Evolutionary conservation across 1,140 invertebrate genomes (phyloP), one percentile per base, ranked within the genome.

Genomic region (Rhizoglyphus robini): DNA sequence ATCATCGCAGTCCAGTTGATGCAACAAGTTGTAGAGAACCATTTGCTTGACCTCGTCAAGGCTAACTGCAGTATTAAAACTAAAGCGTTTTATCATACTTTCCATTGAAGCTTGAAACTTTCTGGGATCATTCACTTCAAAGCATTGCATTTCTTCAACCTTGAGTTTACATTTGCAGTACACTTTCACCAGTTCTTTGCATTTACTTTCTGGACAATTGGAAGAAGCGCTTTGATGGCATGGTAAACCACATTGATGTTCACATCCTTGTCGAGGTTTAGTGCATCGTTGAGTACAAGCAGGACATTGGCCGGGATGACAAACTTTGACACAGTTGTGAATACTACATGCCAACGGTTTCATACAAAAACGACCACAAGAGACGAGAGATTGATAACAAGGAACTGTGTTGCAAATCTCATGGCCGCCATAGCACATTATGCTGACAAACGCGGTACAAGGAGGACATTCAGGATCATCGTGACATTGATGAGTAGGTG

Each of bases 181-280:
- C 2, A 65, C 34, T 27, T 66, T 63, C 51, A 69, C 25, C 34
- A 13, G 13, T 74, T 84, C 81, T 73, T 85, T 87, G 73, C 88
- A 91, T 31, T 34, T 5, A 36, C 38, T 51, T 25, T 41, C 25
- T 4, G 63, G 66, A 1, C 82, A 79, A 0, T 76, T 81, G 29
- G 83, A 80, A 73, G 88, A 90, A 30, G 77, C 74, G 13, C 79
- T 83, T 20, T 81, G 78, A 73, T 94, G 90, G 73, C 91, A 96
- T 0, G 80, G 80, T 1, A 82, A 81, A 4, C 78, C 82, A 76
- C 92, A 96, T 23, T 83, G 81, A 76, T 68, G 67, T 96, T 97
- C 75, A 97, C 94, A 78, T 97, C 86, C 82, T 95, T 96, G 81
- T 97, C 95, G 72, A 83, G 83, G 73, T 85, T 83, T 67, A 93